Percentiles rank a stretch among this genome's conserved stretches.
Evolutionary conservation across 2,113 vertebrate species (phyloP).

Genomic region (Perccottus glenii): DNA sequence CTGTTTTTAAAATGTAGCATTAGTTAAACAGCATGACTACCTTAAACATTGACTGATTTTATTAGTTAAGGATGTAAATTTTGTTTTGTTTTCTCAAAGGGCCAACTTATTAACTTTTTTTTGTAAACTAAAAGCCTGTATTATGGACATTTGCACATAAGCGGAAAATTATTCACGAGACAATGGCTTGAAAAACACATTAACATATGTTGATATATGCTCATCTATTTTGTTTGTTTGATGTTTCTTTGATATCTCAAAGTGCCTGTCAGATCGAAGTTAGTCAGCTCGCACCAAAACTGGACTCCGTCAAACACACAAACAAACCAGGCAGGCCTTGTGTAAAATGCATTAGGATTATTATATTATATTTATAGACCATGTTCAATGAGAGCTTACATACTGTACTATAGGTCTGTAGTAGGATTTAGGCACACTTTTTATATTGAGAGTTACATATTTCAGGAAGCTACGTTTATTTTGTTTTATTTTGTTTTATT

Average conservation of each 20-base stretch:
- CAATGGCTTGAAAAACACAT: too few species aligned
- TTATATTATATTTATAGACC: conserved; percentile 46
- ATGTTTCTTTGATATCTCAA: conserved; percentile 43
- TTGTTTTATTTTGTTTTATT: conserved; percentile 40
- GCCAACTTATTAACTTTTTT: background rate
- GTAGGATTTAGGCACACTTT: conserved; percentile 36
- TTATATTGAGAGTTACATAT: conserved; percentile 59
- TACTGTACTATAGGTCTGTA: conserved; percentile 47
- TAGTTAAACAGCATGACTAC: conserved; percentile 3
- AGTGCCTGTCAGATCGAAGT: conserved; percentile 64
- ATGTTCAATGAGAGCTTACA: conserved; percentile 28
- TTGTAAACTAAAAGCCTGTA: conserved; percentile 2
- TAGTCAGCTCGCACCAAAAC: conserved; percentile 64
- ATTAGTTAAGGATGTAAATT: conserved; percentile 14
- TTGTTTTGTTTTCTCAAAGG: background rate
- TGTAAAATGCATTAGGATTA: conserved; percentile 38
- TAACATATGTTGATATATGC: background rate
- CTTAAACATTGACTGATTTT: background rate
- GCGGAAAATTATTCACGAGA: conserved; percentile 12
- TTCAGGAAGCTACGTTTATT: conserved; percentile 54
- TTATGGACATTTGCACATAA: conserved; percentile 21
- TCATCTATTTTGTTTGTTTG: conserved; percentile 1
- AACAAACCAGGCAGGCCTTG: conserved; percentile 51
- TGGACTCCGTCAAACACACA: conserved; percentile 43
- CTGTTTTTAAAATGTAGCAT: conserved; percentile 37